A percentile compares a stretch with the other conserved stretches of the same genome.
phyloP scores from a whole-genome alignment of 2,113 vertebrate genomes.

The Trichechus manatus region DNA sequence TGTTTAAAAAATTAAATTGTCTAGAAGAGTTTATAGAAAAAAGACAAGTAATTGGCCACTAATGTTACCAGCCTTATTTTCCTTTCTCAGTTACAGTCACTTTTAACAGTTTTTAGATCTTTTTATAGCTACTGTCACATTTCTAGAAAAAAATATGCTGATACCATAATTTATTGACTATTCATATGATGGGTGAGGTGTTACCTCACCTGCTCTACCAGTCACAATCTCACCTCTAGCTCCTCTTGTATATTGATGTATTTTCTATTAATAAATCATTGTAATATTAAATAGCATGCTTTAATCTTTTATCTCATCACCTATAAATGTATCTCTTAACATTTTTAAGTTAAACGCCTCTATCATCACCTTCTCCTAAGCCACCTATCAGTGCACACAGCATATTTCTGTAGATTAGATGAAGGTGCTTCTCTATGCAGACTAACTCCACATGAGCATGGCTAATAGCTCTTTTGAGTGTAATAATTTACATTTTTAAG shows the following conservation, averaged over 20 bases:
- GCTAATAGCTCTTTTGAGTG: background rate
- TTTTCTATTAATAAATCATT: background rate
- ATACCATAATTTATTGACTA: background rate
- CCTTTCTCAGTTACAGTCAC: background rate
- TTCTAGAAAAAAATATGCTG: background rate
- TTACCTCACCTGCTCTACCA: background rate
- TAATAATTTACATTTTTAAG: background rate
- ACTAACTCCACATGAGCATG: fast-evolving
- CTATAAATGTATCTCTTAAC: background rate
- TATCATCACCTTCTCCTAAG: background rate
- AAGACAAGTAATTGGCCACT: background rate
- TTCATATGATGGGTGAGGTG: background rate
- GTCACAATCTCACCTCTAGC: background rate
- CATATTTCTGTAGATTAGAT: background rate
- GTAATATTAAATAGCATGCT: background rate
- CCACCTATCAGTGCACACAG: background rate
- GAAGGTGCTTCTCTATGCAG: background rate
- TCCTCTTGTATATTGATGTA: background rate
- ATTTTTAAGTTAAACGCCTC: background rate
- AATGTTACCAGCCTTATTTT: background rate
- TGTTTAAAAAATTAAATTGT: background rate
- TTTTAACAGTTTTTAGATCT: background rate
- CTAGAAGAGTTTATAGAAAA: background rate
- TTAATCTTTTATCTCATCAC: background rate
- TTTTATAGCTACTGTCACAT: background rate